Base-by-base conservation (phyloP, 1,140 invertebrate genomes). In the Zeugodacus cucurbitae region DNA sequence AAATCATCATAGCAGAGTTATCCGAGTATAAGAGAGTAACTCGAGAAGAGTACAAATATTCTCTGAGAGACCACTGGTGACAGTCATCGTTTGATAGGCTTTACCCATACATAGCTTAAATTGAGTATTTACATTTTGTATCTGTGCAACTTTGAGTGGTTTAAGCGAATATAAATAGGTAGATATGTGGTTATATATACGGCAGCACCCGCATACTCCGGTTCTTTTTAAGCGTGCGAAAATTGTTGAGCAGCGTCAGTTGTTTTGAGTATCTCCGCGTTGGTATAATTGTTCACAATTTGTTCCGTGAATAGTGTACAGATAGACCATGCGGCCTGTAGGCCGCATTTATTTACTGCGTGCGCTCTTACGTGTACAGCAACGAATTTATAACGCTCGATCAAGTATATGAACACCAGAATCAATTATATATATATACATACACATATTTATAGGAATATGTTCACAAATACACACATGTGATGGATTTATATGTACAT, bases 231-330 rank as follows among this genome's bases (percentile, higher is more conserved):
- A 82, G 6, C 74, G 22, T 48, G 44, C 10, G 74, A 82, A 82
- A 82, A 26, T 48, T 41, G 26, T 82, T 48, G 74, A 48, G 44
- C 74, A 82, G 74, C 74, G 74, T 82, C 74, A 82, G 74, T 82
- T 82, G 74, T n/a, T n/a, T 26, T 82, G 34, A 48, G 74, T 26
- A 26, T 20, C 74, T 82, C 41, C 74, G 74, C 74, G 74, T 82
- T 82, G 74, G 74, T 82, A 82, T 22, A 82, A 48, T 11, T 54
- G 22, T 0, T 82, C 41, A 48, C 3, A 22, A 8, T 22, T 48
- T n/a, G 41, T 26, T 14, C 22, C 10, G 41, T 29, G 44, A 26
- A 48, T 82, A 82, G 22, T 10, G 41, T 41, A 26, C n/a, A 82
- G 41, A 7, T 48, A 26, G 14, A n/a, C 37, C 64, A 6, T 74